Conservation (phyloP, 2,888 invertebrate genomes). For the Drosophila austrosaltans region DNA sequence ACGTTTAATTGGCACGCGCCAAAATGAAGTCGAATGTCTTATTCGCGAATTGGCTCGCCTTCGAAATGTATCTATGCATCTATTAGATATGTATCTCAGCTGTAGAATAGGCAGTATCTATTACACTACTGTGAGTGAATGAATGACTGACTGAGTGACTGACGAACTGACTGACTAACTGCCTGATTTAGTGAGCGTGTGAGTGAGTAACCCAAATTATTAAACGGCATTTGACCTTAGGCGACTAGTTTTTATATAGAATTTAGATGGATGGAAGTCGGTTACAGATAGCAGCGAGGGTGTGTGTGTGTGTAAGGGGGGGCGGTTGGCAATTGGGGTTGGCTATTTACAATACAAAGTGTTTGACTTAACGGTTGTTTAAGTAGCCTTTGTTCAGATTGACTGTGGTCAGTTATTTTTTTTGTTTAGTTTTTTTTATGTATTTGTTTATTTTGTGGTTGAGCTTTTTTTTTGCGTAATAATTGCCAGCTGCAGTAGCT, state of each 20-base stretch:
- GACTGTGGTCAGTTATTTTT: slow-evolving; percentile 56
- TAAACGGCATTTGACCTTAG: slow-evolving; percentile 79
- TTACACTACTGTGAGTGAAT: slow-evolving; percentile 23
- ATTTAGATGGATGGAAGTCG: neutral
- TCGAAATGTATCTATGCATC: slow-evolving; percentile 52
- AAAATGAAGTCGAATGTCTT: slow-evolving; percentile 68
- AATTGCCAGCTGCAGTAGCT: slow-evolving; percentile 16
- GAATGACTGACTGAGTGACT: neutral
- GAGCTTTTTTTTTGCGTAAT: slow-evolving; percentile 35
- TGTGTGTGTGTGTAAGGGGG: neutral
- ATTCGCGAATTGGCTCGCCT: slow-evolving; percentile 37
- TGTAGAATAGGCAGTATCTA: slow-evolving; percentile 27
- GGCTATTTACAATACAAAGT: slow-evolving; percentile 61
- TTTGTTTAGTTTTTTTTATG: slow-evolving; percentile 28
- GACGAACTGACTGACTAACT: neutral
- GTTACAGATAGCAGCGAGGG: neutral
- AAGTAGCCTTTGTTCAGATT: slow-evolving; percentile 54
- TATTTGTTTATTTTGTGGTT: slow-evolving; percentile 41
- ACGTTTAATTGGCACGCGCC: slow-evolving; percentile 76
- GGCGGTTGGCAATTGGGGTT: slow-evolving; percentile 23
- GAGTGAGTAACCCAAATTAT: slow-evolving; percentile 68
- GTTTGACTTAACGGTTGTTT: slow-evolving; percentile 65
- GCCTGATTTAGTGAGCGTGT: neutral
- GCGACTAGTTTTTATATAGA: slow-evolving; percentile 38
- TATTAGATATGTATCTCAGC: slow-evolving; percentile 62